Evolutionary conservation across 53 echinoderm and acorn worm species (phyloP).

Genomic region (Arbacia lixula): DNA sequence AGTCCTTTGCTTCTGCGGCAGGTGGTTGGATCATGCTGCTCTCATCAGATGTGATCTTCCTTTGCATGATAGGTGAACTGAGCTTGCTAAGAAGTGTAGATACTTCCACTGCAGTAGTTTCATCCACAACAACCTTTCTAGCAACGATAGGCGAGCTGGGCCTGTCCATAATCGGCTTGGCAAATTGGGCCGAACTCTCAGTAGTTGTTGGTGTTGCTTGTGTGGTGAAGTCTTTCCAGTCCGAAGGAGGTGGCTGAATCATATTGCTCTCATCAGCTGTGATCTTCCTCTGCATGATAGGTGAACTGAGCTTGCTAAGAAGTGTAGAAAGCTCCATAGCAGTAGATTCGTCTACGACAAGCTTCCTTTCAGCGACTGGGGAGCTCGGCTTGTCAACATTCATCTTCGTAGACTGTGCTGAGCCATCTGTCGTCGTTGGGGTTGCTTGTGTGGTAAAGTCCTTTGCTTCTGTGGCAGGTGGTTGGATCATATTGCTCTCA

Average conservation of each 20-base stretch:
- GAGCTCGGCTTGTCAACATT: conserved; percentile 10
- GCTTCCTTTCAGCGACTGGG: neutral
- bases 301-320: conserved; percentile 14
- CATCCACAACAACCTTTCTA: neutral
- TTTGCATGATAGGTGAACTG: conserved; percentile 14
- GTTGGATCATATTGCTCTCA: conserved; percentile 6
- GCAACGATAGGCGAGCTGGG: conserved; percentile 5
- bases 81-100: neutral
- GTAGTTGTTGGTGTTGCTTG: conserved; percentile 12
- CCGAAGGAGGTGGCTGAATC: neutral
- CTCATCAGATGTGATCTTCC: conserved; percentile 8
- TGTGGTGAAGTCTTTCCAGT: conserved; percentile 8
- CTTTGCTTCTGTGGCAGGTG: conserved; percentile 4
- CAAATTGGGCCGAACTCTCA: no score
- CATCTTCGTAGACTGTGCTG: no score
- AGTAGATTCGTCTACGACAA: neutral
- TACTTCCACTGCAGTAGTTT: neutral
- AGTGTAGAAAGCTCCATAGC: neutral
- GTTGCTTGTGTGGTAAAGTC: conserved; percentile 36
- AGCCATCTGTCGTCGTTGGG: conserved; percentile 24
- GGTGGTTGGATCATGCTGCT: neutral
- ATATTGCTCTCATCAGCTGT: neutral
- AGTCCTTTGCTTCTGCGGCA: conserved; percentile 3
- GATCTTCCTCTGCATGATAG: conserved; percentile 1
- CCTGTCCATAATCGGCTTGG: no score